Conservation (phyloP, 1,140 invertebrate species). For the Bombus huntii region DNA sequence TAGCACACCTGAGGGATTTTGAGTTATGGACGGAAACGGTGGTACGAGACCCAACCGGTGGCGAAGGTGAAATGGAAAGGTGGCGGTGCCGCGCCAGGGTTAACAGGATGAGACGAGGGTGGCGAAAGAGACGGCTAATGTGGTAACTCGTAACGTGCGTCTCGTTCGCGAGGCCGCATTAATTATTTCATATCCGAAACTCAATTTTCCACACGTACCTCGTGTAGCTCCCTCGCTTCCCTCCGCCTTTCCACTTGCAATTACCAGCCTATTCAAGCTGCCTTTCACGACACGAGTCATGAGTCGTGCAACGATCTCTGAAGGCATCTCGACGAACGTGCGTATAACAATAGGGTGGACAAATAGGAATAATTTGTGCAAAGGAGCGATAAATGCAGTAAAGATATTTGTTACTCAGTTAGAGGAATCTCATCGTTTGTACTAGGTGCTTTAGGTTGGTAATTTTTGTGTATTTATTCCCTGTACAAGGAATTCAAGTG, state of each 20-base stretch:
- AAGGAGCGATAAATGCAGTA: not conserved
- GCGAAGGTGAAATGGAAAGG: slow-evolving; percentile 50
- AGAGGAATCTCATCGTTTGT: not conserved
- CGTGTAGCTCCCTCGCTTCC: not conserved
- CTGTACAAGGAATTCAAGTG: not conserved
- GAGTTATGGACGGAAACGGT: slow-evolving; percentile 63
- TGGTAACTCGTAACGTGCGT: slow-evolving; percentile 55
- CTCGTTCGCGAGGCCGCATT: slow-evolving; percentile 57
- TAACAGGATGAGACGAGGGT: not conserved
- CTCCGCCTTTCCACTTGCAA: slow-evolving; percentile 7
- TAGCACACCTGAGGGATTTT: slow-evolving; percentile 70
- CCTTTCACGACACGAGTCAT: not conserved
- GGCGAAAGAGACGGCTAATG: slow-evolving; percentile 36
- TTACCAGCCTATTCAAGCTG: slow-evolving; percentile 47
- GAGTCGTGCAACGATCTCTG: not conserved
- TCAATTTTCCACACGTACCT: slow-evolving; percentile 51
- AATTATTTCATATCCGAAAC: slow-evolving; percentile 63
- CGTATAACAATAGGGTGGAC: not conserved
- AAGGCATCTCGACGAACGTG: not conserved
- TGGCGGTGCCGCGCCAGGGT: not conserved
- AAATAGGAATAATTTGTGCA: not conserved
- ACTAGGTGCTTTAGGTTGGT: too few relatives aligned
- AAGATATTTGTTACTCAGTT: not conserved
- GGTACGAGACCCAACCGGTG: slow-evolving; percentile 24
- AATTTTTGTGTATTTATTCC: not conserved